These are phyloP conservation scores for Eriosoma lanigerum DNA, from an alignment of 1,140 invertebrate genomes.

Conservation along the genomic window DNA sequence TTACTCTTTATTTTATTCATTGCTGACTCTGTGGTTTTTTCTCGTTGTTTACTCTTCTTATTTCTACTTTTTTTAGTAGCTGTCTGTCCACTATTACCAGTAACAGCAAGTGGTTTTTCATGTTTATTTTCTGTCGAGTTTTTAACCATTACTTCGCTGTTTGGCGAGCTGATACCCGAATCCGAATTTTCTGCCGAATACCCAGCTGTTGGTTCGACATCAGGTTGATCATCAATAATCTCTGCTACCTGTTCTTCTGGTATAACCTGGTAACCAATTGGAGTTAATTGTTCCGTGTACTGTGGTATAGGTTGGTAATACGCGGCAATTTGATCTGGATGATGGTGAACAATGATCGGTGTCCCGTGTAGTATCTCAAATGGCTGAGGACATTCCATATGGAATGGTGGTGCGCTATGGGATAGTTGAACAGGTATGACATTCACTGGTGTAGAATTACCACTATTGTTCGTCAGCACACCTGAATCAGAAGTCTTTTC, in stretches of 20 bases:
- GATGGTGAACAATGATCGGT: conserved; percentile 12
- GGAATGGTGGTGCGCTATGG: conserved; percentile 28
- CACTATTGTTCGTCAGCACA: conserved; percentile 55
- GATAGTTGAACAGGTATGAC: conserved; percentile 46
- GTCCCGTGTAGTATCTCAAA: background rate
- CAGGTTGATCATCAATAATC: background rate
- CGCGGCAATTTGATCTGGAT: conserved; percentile 5
- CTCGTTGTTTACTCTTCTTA: conserved; percentile 37
- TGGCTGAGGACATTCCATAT: conserved; percentile 33
- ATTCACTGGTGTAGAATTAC: conserved; percentile 52
- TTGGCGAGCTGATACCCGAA: conserved; percentile 36
- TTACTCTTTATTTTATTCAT: background rate
- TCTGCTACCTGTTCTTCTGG: conserved; percentile 4
- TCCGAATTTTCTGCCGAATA: conserved; percentile 46
- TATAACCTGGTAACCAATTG: conserved; percentile 15
- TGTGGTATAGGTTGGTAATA: conserved; percentile 39
- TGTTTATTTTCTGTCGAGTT: background rate
- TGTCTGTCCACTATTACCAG: background rate
- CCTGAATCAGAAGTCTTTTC: conserved; percentile 56
- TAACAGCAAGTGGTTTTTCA: background rate
- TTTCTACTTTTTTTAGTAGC: conserved; percentile 6
- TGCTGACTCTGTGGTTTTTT: background rate
- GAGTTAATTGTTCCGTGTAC: conserved; percentile 1
- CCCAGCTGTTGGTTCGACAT: background rate
- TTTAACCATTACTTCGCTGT: conserved; percentile 42